Conservation (phyloP, 2,113 vertebrate species). For the Condylura cristata region DNA sequence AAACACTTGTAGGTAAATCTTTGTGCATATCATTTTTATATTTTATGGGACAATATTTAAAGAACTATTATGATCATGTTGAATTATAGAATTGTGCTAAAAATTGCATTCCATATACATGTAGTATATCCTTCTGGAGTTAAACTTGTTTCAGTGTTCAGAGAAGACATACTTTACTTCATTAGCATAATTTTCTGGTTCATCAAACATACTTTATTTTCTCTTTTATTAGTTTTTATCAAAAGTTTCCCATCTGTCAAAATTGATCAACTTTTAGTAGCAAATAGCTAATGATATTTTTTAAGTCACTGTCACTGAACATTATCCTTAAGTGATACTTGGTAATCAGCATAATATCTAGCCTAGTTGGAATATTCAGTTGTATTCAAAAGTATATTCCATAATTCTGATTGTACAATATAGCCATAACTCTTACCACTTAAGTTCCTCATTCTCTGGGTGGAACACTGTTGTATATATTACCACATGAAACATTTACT, state of each 20-base stretch:
- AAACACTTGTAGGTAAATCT: background rate
- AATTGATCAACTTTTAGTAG: background rate
- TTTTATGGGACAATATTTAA: conserved; percentile 15
- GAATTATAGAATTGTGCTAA: background rate
- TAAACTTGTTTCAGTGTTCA: conserved; percentile 36
- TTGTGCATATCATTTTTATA: background rate
- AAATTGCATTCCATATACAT: background rate
- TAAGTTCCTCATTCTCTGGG: background rate
- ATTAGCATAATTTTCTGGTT: background rate
- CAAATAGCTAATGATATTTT: background rate
- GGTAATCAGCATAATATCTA: background rate
- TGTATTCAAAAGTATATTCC: background rate
- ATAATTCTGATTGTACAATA: background rate
- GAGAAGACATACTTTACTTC: background rate
- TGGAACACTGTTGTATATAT: background rate
- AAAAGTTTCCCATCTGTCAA: background rate
- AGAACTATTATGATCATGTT: background rate
- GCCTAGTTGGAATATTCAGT: background rate
- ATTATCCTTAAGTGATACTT: background rate
- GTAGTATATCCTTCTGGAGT: background rate
- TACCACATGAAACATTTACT: background rate
- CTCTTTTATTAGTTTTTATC: background rate
- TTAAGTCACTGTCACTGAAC: background rate
- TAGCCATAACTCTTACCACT: background rate
- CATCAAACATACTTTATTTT: background rate